A percentile compares a stretch with the other conserved stretches of the same genome.
Evolutionary conservation across 92 coral and sea anemone species (phyloP).

Genomic region (Actinostola sp.): DNA sequence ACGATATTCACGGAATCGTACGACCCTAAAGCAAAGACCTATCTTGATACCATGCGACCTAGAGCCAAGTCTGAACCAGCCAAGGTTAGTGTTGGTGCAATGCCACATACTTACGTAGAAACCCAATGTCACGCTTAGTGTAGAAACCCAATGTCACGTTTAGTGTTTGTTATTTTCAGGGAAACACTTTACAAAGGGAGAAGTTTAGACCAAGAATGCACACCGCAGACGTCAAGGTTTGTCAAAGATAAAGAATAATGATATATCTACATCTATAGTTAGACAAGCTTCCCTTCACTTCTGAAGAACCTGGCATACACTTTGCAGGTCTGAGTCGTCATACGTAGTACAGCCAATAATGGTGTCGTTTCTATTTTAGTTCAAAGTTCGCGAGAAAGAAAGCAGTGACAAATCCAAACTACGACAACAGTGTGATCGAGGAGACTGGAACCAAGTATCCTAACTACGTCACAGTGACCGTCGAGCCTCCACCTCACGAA

Average conservation of each 20-base stretch:
- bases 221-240: conserved; percentile 32
- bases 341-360: no score
- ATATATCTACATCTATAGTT: no score
- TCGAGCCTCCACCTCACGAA: conserved; percentile 63
- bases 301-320: no score
- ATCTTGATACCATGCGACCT: conserved; percentile 86
- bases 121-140: no score
- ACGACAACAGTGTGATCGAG: conserved; percentile 57
- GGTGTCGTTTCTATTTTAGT: conserved; percentile 23
- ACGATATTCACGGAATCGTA: conserved; percentile 89
- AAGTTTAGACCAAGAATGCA: conserved; percentile 32
- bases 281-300: no score
- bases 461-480: conserved; percentile 41
- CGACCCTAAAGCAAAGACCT: conserved; percentile 84
- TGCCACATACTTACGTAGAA: not conserved
- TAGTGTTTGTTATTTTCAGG: not conserved
- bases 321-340: no score
- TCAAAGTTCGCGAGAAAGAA: conserved; percentile 39
- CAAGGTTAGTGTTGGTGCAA: conserved; percentile 36
- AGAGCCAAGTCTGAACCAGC: conserved; percentile 76
- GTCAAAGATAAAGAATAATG: no score
- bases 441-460: conserved; percentile 53
- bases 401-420: conserved; percentile 38
- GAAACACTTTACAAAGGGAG: conserved; percentile 20
- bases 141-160: no score